Conservation (phyloP, 2,797 vertebrate genomes). For the Limnodromus scolopaceus region DNA sequence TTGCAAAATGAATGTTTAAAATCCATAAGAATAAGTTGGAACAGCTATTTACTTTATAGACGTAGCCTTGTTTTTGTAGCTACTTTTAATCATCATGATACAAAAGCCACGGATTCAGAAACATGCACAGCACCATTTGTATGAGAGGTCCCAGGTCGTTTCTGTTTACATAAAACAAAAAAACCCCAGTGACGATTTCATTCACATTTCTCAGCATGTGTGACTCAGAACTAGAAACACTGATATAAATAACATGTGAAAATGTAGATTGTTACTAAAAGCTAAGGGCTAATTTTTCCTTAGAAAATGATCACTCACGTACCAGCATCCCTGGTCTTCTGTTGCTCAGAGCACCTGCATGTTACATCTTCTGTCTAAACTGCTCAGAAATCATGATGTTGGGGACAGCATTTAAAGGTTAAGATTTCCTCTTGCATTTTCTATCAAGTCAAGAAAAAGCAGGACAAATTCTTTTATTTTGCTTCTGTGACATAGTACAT, state of each 20-base stretch:
- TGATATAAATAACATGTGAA: neutral
- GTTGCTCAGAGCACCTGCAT: neutral
- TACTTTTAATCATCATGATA: neutral
- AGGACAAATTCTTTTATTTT: neutral
- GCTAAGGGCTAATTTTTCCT: constrained; percentile 31
- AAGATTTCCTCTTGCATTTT: neutral
- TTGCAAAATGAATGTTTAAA: neutral
- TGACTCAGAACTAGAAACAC: constrained; percentile 12
- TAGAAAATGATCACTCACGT: neutral
- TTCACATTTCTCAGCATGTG: constrained; percentile 32
- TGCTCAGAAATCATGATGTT: neutral
- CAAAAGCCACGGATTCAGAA: neutral
- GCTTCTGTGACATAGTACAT: neutral
- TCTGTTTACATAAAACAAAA: constrained; percentile 40
- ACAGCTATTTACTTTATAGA: neutral
- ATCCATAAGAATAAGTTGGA: neutral
- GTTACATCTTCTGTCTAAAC: neutral
- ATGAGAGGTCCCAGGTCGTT: neutral
- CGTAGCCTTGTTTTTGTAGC: neutral
- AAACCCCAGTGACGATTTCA: neutral
- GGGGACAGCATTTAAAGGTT: neutral
- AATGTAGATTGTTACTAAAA: constrained; percentile 36
- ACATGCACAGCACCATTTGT: neutral
- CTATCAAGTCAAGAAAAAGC: neutral
- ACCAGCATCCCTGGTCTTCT: neutral